Base-by-base conservation (phyloP, 1,140 invertebrate species). In the Drosophila ercepeae region DNA sequence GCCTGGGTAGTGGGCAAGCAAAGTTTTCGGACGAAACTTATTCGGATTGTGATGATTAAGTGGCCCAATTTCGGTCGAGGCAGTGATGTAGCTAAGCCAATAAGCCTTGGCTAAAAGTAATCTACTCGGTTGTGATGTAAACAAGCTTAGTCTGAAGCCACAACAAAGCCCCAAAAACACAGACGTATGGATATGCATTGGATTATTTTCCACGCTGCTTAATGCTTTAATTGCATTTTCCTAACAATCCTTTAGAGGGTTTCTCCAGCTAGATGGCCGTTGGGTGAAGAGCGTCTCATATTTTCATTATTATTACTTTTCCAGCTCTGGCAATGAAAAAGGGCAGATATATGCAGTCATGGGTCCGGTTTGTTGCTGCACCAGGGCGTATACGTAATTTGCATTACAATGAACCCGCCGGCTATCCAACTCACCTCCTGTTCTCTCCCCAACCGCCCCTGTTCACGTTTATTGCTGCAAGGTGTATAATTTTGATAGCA, bases 401-500 rank as follows among this genome's bases (percentile, higher is more conserved):
- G 78, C 78, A 83, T 83, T 78, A 84, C 78, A 83, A 83, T 83
- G 75, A 78, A 84, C 77, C 41, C 48, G 21, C 4, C 54, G 34
- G 23, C 27, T 46, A 54, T 36, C 39, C 54, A 29, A 5, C 13
- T 32, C 29, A 32, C 29, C 29, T 32, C 11, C 39, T 16, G 9
- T 0, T 13, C 32, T 25, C 4, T 9, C 34, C 8, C 29, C 3
- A 3, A 8, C n/a, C 18, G 0, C 23, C 14, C 50, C 5, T 34
- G 36, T 8, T 41, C 46, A 23, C 42, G 19, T 54, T 18, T 51
- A 60, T 61, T 46, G 55, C 70, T 75, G 78, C 75, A 84, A 83
- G 78, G 79, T 83, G 78, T 84, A 84, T 78, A 83, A 84, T 83
- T 83, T 84, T 78, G 78, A 83, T 83, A 78, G 79, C 59, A 63